Conservation (phyloP, 1,140 invertebrate genomes). For the Mizuhopecten yessoensis region DNA sequence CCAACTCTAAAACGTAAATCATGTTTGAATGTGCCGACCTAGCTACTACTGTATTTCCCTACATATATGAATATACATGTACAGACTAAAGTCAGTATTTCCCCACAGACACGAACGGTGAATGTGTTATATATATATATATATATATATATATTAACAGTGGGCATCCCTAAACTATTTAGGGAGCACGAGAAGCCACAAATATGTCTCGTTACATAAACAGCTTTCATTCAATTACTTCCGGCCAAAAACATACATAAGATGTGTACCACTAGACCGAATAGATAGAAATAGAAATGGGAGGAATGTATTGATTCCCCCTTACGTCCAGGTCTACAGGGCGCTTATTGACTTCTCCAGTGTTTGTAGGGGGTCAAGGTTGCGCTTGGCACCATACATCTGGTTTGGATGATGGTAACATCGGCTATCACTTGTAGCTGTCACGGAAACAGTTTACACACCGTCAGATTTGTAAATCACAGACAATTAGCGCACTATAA, state of each 20-base stretch:
- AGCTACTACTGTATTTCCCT: too few species aligned
- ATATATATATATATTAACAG: too few species aligned
- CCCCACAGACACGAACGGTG: too few species aligned
- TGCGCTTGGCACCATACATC: constrained; percentile 17
- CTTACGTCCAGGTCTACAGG: not conserved
- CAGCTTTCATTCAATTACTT: constrained; percentile 21
- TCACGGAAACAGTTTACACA: not conserved
- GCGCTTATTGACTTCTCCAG: not conserved
- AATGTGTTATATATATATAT: too few species aligned
- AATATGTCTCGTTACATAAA: constrained; percentile 15
- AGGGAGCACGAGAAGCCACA: not conserved
- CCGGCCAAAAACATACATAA: not conserved
- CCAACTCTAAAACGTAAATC: too few species aligned
- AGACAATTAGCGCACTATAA: not conserved
- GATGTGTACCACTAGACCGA: not conserved
- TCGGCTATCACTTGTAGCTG: not conserved
- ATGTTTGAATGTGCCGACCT: too few species aligned
- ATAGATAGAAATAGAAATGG: too few species aligned
- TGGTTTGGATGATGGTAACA: not conserved
- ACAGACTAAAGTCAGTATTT: too few species aligned
- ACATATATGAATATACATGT: too few species aligned
- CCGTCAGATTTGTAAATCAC: constrained; percentile 11
- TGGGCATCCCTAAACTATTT: not conserved
- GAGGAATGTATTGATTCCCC: not conserved
- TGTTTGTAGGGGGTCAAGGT: constrained; percentile 16